Evolutionary conservation across 2,888 invertebrate genomes (phyloP).

Genomic region (Drosophila mimetica): DNA sequence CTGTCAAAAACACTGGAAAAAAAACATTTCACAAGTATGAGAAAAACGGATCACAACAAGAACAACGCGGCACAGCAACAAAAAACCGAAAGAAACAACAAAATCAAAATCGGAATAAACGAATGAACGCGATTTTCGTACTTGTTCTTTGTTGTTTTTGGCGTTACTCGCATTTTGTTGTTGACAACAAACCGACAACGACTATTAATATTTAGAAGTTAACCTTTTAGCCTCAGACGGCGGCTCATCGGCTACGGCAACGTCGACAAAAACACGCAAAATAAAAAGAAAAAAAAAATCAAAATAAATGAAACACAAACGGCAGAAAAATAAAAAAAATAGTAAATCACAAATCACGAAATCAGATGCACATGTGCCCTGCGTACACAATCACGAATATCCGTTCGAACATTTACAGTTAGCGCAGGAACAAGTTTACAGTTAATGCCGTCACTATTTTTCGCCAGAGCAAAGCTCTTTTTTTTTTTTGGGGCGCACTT

Average conservation of each 20-base stretch:
- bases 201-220: constrained; percentile 84
- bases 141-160: constrained; percentile 36
- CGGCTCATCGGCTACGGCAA: constrained; percentile 68
- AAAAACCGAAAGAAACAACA: constrained; percentile 11
- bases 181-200: constrained; percentile 63
- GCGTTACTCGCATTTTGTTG: constrained; percentile 52
- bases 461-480: constrained; percentile 20
- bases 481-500: constrained; percentile 41
- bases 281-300: constrained; percentile 40
- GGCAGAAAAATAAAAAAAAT: constrained; percentile 22
- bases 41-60: constrained; percentile 1
- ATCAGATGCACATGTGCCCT: constrained; percentile 31
- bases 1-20: background rate
- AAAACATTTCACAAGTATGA: background rate
- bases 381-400: constrained; percentile 17
- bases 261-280: constrained; percentile 52
- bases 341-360: constrained; percentile 27
- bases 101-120: constrained; percentile 22
- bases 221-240: constrained; percentile 81
- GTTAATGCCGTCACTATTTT: constrained; percentile 7
- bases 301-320: constrained; percentile 42
- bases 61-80: constrained; percentile 22
- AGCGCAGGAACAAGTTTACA: too few relatives aligned
- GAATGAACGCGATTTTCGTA: constrained; percentile 43
- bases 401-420: constrained; percentile 13